Evolutionary conservation across 2,113 vertebrate species (phyloP).

Genomic region (Setophaga kirtlandii): DNA sequence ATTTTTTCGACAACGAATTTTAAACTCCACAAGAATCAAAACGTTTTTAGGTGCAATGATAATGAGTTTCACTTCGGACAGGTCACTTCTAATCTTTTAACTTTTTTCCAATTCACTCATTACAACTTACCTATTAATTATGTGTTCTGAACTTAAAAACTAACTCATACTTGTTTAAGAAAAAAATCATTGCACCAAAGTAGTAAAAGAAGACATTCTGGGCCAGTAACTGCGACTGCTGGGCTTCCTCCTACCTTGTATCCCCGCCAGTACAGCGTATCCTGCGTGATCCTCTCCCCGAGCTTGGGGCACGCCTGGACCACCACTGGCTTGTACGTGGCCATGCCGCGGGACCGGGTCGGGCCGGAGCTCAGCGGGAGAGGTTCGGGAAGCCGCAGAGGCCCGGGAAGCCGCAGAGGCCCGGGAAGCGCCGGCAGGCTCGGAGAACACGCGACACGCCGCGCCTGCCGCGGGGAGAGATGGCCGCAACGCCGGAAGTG

Average conservation of each 20-base stretch:
- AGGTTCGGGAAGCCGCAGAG: no score
- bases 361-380: no score
- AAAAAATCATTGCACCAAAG: rapidly evolving
- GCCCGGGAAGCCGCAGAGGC: no score
- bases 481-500: rapidly evolving
- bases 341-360: conserved; percentile 60
- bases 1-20: rapidly evolving
- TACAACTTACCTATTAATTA: rapidly evolving
- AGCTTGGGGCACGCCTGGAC: conserved; percentile 85
- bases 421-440: rapidly evolving
- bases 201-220: rapidly evolving
- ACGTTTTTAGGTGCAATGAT: rapidly evolving
- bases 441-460: background rate
- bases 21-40: background rate
- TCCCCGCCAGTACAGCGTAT: conserved; percentile 93
- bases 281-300: conserved; percentile 91
- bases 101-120: rapidly evolving
- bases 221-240: rapidly evolving
- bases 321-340: conserved; percentile 86
- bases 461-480: rapidly evolving
- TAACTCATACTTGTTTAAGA: rapidly evolving
- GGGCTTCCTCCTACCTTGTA: conserved; percentile 81
- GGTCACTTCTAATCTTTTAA: rapidly evolving
- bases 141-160: rapidly evolving
- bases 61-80: background rate